Evolutionary conservation across 2,888 invertebrate genomes (phyloP), one percentile per base, ranked within the genome.

Genomic region (Eurytoma adleriae): DNA sequence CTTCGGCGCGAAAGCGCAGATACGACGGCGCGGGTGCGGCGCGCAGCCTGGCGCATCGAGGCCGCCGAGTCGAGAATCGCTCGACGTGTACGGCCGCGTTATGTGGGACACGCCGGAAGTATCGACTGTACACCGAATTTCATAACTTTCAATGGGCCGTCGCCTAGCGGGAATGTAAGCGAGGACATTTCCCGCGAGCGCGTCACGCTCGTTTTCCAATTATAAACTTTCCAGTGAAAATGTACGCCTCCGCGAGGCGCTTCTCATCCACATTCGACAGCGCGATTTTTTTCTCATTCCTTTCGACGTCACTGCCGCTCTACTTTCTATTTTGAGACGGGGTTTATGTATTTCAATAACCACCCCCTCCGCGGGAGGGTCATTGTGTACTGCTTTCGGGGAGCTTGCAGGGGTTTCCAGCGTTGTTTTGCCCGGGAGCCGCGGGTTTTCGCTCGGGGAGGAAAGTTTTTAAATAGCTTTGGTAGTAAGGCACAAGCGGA

Each of bases 161-260:
- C 24, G n/a, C 50, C 10, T 40, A 30, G 20, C 66, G 20, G 3
- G 27, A 48, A 27, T 12, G 12, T 14, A 10, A 20, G 52, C 72
- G 16, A 14, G 48, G 57, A 77, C 54, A 54, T 56, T 67, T 56
- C 5, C 40, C 52, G 20, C 54, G 62, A 5, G 27, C 48, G 14
- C 61, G 16, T 68, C 62, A 48, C 80, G 68, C 62, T 68, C 73
- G 54, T 77, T 80, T 77, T 80, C 68, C 57, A 69, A 72, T 81
- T 81, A 78, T 68, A 81, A 81, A 72, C 74, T 78, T 81, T 66
- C 24, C 59, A 7, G 4, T 59, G 27, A 72, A 72, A 62, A 71
- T 76, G 54, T n/a, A 54, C 24, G 52, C 30, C 61, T 75, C 50
- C 56, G 54, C 48, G 54, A 24, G 24, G 24, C 24, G 24, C 24